phyloP scores from a whole-genome alignment of 2,113 vertebrate species.

The Nipponia nippon region DNA sequence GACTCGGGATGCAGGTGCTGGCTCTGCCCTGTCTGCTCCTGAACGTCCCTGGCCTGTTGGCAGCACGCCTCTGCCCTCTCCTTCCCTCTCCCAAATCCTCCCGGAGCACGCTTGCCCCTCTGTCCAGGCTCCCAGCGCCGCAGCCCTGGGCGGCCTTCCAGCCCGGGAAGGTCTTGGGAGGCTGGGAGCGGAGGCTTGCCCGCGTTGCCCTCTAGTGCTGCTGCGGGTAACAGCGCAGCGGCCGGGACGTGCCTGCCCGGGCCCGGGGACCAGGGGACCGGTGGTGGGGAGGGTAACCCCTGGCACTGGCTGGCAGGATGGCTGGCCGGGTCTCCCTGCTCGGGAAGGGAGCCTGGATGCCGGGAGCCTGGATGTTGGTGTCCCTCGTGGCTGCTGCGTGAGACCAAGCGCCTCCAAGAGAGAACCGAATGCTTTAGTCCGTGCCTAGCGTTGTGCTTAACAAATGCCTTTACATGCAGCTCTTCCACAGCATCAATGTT shows the following conservation, averaged over 20 bases:
- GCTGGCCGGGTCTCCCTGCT: not conserved
- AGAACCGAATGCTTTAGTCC: not conserved
- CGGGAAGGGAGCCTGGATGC: not conserved
- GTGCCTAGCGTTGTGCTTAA: not conserved
- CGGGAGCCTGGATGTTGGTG: not conserved
- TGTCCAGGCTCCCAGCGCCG: not conserved
- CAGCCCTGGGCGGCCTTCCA: not conserved
- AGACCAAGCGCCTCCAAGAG: not conserved
- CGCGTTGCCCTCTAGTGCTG: slow-evolving; percentile 58
- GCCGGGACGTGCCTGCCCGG: not conserved
- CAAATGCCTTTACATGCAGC: not conserved
- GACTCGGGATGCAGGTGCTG: not conserved
- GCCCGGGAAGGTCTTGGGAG: not conserved
- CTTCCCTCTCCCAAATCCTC: not conserved
- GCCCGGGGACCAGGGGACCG: accelerated
- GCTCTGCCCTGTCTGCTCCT: not conserved
- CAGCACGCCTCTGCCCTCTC: not conserved
- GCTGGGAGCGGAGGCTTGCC: not conserved
- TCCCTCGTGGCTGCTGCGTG: accelerated
- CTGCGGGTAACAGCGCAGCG: not conserved
- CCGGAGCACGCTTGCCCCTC: not conserved
- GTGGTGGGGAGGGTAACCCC: not conserved
- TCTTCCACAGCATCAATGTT: not conserved
- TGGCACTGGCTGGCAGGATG: not conserved
- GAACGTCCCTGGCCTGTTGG: not conserved